phyloP scores from a whole-genome alignment of 2,888 invertebrate species.

The Drosophila falleni region DNA sequence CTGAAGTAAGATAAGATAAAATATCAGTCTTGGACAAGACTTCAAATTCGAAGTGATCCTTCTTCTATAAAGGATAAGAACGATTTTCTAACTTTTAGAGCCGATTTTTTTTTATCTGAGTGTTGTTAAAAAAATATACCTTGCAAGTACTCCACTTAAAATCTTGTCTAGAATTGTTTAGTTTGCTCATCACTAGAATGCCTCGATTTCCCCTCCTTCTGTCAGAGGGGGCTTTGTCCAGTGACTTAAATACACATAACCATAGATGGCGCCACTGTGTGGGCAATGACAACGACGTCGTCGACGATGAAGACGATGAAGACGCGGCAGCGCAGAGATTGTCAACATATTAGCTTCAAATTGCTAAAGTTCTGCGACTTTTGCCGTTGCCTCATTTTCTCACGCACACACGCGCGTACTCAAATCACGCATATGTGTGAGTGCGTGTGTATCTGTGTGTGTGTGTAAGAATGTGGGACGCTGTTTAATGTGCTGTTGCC shows the following conservation, averaged over 20 bases:
- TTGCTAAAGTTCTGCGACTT: constrained; percentile 82
- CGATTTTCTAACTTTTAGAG: too few species aligned
- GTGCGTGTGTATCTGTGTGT: constrained; percentile 25
- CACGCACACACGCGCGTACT: constrained; percentile 50
- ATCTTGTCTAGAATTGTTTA: constrained; percentile 1
- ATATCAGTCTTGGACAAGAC: too few species aligned
- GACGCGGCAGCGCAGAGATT: constrained; percentile 61
- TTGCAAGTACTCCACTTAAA: neutral
- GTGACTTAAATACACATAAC: constrained; percentile 77
- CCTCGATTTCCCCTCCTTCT: neutral
- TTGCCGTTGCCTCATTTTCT: constrained; percentile 75
- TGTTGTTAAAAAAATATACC: too few species aligned
- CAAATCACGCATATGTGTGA: constrained; percentile 2
- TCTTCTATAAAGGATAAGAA: too few species aligned
- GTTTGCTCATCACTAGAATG: constrained; percentile 45
- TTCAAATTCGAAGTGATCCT: too few species aligned
- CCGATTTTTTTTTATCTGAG: too few species aligned
- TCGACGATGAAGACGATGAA: constrained; percentile 23
- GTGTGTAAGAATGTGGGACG: constrained; percentile 19
- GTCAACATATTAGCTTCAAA: constrained; percentile 82
- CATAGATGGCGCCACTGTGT: constrained; percentile 70
- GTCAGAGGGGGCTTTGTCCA: constrained; percentile 55
- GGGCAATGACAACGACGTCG: constrained; percentile 8
- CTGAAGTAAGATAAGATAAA: too few species aligned
- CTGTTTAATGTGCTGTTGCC: constrained; percentile 83